A percentile compares a stretch with the other conserved stretches of the same genome.
Evolutionary conservation across 1,140 invertebrate genomes (phyloP).

Genomic region (Halesus radiatus): DNA sequence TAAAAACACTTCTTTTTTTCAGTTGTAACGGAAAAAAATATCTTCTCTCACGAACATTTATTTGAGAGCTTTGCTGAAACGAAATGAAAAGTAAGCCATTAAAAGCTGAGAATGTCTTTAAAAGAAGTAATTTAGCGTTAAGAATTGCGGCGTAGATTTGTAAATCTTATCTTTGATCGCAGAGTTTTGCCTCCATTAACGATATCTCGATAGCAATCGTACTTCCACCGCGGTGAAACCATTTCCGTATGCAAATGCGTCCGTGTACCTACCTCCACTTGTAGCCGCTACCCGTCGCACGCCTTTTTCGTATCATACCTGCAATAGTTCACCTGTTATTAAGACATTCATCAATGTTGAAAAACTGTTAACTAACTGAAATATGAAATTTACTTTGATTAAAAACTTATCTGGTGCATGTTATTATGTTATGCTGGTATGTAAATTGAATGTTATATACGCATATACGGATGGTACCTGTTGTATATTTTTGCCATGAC

Average conservation of each 20-base stretch:
- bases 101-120: slow-evolving; percentile 1
- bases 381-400: too few relatives aligned
- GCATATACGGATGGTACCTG: too few relatives aligned
- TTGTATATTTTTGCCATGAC: too few relatives aligned
- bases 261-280: too few relatives aligned
- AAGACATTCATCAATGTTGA: slow-evolving; percentile 21
- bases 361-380: background rate
- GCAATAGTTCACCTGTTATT: slow-evolving; percentile 2
- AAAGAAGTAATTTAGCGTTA: slow-evolving; percentile 8
- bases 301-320: too few relatives aligned
- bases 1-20: too few relatives aligned
- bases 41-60: too few relatives aligned
- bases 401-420: too few relatives aligned
- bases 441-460: too few relatives aligned
- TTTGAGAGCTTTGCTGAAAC: background rate
- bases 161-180: slow-evolving; percentile 18
- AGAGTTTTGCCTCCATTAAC: slow-evolving; percentile 18
- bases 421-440: too few relatives aligned
- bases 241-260: slow-evolving; percentile 26
- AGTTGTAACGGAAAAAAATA: too few relatives aligned
- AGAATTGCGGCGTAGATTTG: slow-evolving; percentile 7
- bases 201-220: slow-evolving; percentile 9
- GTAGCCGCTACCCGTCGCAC: too few relatives aligned
- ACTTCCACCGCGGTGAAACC: background rate
- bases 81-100: slow-evolving; percentile 8